A percentile compares a stretch with the other conserved stretches of the same genome.
These are phyloP conservation scores for Nasonovia ribisnigri DNA, from an alignment of 2,888 invertebrate species.

Conservation along the genomic window DNA sequence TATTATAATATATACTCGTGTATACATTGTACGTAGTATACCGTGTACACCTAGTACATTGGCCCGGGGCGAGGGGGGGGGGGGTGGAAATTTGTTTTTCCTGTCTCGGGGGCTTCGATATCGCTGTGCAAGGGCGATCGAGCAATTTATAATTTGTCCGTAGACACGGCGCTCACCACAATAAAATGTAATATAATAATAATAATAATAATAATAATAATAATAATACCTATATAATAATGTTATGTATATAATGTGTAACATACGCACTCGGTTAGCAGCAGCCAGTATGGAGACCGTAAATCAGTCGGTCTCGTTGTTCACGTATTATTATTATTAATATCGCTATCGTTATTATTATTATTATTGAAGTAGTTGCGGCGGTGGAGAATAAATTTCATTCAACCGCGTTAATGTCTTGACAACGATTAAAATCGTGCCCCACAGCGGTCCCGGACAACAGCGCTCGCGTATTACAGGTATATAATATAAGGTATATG, in stretches of 20 bases:
- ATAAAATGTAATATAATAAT: background rate
- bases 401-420: constrained; percentile 48
- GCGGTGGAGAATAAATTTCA: constrained; percentile 48
- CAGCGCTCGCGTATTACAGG: background rate
- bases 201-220: too few relatives aligned
- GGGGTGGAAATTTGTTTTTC: constrained; percentile 41
- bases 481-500: background rate
- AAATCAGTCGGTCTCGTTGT: constrained; percentile 49
- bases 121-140: background rate
- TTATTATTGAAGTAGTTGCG: constrained; percentile 31
- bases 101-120: background rate
- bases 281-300: constrained; percentile 1
- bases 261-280: background rate
- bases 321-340: constrained; percentile 33
- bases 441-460: constrained; percentile 54
- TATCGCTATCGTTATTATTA: too few relatives aligned
- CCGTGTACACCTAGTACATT: background rate
- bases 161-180: background rate
- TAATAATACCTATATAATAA: background rate
- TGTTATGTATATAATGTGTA: background rate
- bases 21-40: too few relatives aligned
- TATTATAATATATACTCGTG: background rate
- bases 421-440: constrained; percentile 63
- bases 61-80: background rate
- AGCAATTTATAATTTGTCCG: background rate